Evolutionary conservation across 2,888 invertebrate genomes (phyloP), one percentile per base, ranked within the genome.

Genomic region (Zygaena filipendulae): DNA sequence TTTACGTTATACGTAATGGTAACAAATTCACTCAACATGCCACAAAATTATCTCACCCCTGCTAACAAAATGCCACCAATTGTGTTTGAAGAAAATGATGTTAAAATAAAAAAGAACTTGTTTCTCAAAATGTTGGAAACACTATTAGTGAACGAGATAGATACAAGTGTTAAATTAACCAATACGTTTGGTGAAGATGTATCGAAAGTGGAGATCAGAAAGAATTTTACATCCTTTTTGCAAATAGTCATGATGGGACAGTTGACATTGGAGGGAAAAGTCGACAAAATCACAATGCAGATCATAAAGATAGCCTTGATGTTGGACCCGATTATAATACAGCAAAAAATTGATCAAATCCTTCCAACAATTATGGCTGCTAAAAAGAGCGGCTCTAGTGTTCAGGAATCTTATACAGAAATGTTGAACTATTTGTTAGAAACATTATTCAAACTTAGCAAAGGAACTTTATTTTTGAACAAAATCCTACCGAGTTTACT

Each of bases 1-100:
- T 80, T 77, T 27, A 62, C 68, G 1, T 79, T 80, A 35, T 79
- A 61, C 32, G 60, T 79, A 1, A 67, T 80, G 57, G 51, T 53
- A 0, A 41, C 59, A 0, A 64, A 58, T 36, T 58, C 57, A 12
- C 38, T 80, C 3, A 52, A 56, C 11, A 61, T 80, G 53, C 44
- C 54, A 20, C 79, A 81, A 37, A 58, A 47, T 21, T 79, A 74
- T 33, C 49, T 81, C 3, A 49, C 42, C 2, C 59, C 79, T 3
- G 59, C 59, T 2, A 69, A 61, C 47, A 51, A 45, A 32, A 56
- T 80, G 38, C 42, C 55, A 1, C 38, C 49, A 1, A 58, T 79
- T 23, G 39, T 26, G 1, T 59, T 74, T 21, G 48, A 51, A 23
- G 61, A 59, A 11, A 59, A 59, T 30, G 48, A 56, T 25, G 62